phyloP scores from a whole-genome alignment of 2,888 invertebrate genomes.

The Phlogophora meticulosa region DNA sequence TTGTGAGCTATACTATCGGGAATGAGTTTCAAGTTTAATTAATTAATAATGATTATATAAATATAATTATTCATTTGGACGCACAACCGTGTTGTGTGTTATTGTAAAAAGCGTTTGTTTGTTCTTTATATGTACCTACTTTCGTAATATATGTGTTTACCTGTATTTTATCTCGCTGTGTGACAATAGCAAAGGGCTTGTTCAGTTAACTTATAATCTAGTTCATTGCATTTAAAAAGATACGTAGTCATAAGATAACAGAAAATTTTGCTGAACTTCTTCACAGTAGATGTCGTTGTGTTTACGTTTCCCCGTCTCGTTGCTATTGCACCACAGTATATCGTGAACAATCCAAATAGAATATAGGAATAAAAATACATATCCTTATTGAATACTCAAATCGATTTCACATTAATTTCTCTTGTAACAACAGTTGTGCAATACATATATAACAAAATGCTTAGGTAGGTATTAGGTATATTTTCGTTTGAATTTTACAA shows the following conservation, averaged over 20 bases:
- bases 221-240: slow-evolving; percentile 87
- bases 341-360: slow-evolving; percentile 85
- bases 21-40: slow-evolving; percentile 87
- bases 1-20: slow-evolving; percentile 90
- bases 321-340: slow-evolving; percentile 86
- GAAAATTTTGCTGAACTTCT: slow-evolving; percentile 76
- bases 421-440: slow-evolving; percentile 89
- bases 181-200: slow-evolving; percentile 86
- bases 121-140: slow-evolving; percentile 86
- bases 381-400: slow-evolving; percentile 90
- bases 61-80: slow-evolving; percentile 82
- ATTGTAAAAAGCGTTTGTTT: slow-evolving; percentile 88
- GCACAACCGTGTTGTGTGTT: slow-evolving; percentile 88
- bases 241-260: slow-evolving; percentile 83
- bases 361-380: slow-evolving; percentile 88
- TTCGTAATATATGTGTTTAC: slow-evolving; percentile 83
- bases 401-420: slow-evolving; percentile 84
- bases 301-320: slow-evolving; percentile 69
- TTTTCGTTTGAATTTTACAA: slow-evolving; percentile 89
- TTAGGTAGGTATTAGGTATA: slow-evolving; percentile 90
- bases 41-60: slow-evolving; percentile 75
- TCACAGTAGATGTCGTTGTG: slow-evolving; percentile 76
- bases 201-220: slow-evolving; percentile 78
- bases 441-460: slow-evolving; percentile 88
- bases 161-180: slow-evolving; percentile 84